Evolutionary conservation across 2,113 vertebrate genomes (phyloP), one percentile per base, ranked within the genome.

Genomic region (Heterotilapia buettikoferi): DNA sequence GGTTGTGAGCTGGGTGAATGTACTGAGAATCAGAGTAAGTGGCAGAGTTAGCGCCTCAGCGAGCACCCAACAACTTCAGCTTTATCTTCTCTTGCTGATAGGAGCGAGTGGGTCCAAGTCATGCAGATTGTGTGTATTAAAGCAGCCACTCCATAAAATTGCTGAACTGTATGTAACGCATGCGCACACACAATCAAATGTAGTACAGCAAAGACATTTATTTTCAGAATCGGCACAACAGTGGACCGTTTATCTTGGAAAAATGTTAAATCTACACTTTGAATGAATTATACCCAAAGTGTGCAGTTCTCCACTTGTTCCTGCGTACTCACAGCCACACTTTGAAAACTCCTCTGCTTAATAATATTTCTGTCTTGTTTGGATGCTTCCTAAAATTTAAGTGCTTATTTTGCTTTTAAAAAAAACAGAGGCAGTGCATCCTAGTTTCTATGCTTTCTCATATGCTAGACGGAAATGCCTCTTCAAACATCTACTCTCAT

Each of bases 71-170:
- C 90, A 91, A 93, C 89, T 92, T 82, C 78, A 87, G 93, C 94
- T 95, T 93, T 88, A 95, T 95, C 82, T 93, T 54, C 9, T 47
- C 83, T 80, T 45, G 52, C 92, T 89, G 88, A 90, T 85, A 79
- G 89, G 82, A 93, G 88, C 82, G 82, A 84, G 81, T 81, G 54
- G 40, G 89, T 84, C 87, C 84, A 83, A 92, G 84, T 87, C 90
- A 91, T 90, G 87, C 83, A 92, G 80, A 85, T 57, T 38, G 68
- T 88, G 82, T 88, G 83, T 86, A 79, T 91, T 89, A 88, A 92
- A 91, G 89, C 86, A 89, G 57, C 56, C 52, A 14, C 82, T 84
- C 66, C 80, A 83, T 87, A 82, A 89, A 90, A 80, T 90, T 54
- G 19, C 40, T 12, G n/a, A 52, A 7, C 14, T 80, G 56, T 38